Percentiles rank a stretch among this genome's conserved stretches.
phyloP scores from a whole-genome alignment of 1,140 invertebrate genomes.

The Stenopsyche tienmushanensis region DNA sequence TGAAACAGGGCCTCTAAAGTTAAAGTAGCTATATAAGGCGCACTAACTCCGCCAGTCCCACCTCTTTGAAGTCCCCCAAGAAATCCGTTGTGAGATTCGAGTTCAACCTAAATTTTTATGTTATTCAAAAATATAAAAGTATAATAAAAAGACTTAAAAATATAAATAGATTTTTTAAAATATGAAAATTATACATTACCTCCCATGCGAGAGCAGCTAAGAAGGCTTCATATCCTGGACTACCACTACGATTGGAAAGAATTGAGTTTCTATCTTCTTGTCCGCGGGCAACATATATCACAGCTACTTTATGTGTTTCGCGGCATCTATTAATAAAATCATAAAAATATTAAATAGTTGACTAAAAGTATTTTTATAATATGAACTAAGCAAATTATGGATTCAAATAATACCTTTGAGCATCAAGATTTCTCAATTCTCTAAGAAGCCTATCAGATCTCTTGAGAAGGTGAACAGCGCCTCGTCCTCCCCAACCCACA shows the following conservation, averaged over 20 bases:
- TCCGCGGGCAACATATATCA: slow-evolving; percentile 95
- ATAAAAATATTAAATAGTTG: slow-evolving; percentile 38
- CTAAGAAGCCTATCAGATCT: slow-evolving; percentile 89
- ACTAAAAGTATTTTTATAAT: slow-evolving; percentile 1
- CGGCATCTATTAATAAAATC: slow-evolving; percentile 81
- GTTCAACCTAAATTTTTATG: slow-evolving; percentile 78
- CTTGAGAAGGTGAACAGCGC: slow-evolving; percentile 81
- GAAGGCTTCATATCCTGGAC: slow-evolving; percentile 92
- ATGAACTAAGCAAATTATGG: background rate
- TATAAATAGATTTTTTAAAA: too few species aligned
- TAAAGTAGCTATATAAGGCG: slow-evolving; percentile 95
- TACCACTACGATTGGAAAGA: slow-evolving; percentile 73
- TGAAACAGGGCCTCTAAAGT: slow-evolving; percentile 91
- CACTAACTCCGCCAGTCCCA: slow-evolving; percentile 86
- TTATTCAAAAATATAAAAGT: slow-evolving; percentile 20
- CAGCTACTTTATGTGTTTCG: slow-evolving; percentile 98
- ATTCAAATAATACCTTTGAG: slow-evolving; percentile 62
- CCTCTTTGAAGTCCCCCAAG: slow-evolving; percentile 91
- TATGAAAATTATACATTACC: slow-evolving; percentile 52
- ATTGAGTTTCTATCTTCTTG: slow-evolving; percentile 97
- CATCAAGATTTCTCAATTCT: slow-evolving; percentile 90
- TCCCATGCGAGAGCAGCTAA: slow-evolving; percentile 94
- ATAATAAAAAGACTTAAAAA: background rate
- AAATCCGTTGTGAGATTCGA: slow-evolving; percentile 95
- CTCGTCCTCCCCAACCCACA: slow-evolving; percentile 84